Percentiles rank a stretch among this genome's conserved stretches.
These are phyloP conservation scores for Eulemur macaco DNA, from an alignment of 2,113 vertebrate species.

Conservation along the genomic window DNA sequence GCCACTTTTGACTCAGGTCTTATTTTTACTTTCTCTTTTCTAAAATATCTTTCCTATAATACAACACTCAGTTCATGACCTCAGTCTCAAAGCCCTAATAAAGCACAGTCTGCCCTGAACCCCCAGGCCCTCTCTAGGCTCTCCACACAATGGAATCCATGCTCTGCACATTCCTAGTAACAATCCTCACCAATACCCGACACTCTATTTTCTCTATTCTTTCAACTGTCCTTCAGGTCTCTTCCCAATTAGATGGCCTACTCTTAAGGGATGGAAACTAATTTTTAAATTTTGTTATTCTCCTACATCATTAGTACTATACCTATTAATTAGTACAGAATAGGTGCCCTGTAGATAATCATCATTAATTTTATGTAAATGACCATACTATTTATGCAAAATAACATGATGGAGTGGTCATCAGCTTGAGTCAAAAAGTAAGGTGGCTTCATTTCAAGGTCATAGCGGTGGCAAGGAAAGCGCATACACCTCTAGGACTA, in stretches of 20 bases:
- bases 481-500: background rate
- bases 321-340: constrained; percentile 53
- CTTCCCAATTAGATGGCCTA: background rate
- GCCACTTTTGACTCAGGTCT: background rate
- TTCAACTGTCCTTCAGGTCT: constrained; percentile 18
- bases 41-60: background rate
- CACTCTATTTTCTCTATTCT: background rate
- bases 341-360: constrained; percentile 20
- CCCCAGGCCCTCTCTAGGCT: background rate
- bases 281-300: constrained; percentile 53
- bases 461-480: background rate
- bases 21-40: background rate
- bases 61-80: background rate
- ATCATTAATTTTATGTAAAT: constrained; percentile 67
- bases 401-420: constrained; percentile 33
- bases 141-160: background rate
- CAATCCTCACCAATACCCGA: background rate
- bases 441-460: constrained; percentile 54
- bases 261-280: background rate
- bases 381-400: constrained; percentile 49
- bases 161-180: background rate
- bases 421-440: constrained; percentile 25
- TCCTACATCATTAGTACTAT: constrained; percentile 40
- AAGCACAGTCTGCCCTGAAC: background rate
- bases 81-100: background rate